Conservation (phyloP, 2,888 invertebrate genomes). For the Perdita meconis region DNA sequence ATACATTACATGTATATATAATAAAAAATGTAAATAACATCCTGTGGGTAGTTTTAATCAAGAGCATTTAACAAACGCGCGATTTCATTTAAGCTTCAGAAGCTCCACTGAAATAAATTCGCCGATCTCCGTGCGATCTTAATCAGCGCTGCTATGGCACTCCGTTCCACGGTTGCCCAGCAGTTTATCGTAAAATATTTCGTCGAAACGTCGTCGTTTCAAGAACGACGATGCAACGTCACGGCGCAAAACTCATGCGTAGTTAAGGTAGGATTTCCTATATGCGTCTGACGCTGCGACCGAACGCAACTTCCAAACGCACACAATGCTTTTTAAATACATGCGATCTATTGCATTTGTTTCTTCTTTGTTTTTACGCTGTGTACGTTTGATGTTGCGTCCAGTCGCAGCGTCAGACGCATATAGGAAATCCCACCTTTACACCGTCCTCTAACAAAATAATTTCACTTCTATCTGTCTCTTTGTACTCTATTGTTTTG, state of each 20-base stretch:
- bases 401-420: too few relatives aligned
- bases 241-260: conserved; percentile 7
- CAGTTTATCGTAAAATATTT: conserved; percentile 10
- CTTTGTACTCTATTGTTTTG: conserved; percentile 39
- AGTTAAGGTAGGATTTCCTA: too few relatives aligned
- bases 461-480: conserved; percentile 33
- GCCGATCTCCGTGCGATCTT: conserved; percentile 6
- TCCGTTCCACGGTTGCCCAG: conserved; percentile 28
- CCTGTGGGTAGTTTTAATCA: conserved; percentile 36
- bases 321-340: too few relatives aligned
- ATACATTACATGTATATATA: conserved; percentile 4
- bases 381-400: too few relatives aligned
- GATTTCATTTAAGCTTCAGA: conserved; percentile 16
- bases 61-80: conserved; percentile 34
- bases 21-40: conserved; percentile 51
- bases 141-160: neutral
- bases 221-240: neutral
- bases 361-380: too few relatives aligned
- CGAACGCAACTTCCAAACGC: too few relatives aligned
- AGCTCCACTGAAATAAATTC: conserved; percentile 25
- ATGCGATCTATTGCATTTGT: too few relatives aligned
- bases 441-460: conserved; percentile 36
- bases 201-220: neutral
- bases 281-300: too few relatives aligned
- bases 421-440: too few relatives aligned